A percentile compares a stretch with the other conserved stretches of the same genome.
Conservation (phyloP, 1,140 invertebrate genomes). For the Potamilus streckersoni region DNA sequence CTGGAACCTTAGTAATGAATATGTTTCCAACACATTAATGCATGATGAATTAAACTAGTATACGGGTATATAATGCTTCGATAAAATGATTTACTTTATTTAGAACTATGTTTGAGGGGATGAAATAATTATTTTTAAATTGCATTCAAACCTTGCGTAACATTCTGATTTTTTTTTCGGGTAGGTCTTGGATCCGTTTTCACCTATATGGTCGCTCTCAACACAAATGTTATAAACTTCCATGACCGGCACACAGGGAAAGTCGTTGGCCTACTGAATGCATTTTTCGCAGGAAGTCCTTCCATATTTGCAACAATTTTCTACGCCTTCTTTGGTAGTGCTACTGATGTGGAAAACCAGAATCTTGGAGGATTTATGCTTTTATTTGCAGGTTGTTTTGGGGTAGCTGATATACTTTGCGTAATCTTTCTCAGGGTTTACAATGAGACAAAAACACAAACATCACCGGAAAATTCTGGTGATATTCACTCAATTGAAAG, state of each 20-base stretch:
- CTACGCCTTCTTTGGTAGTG: constrained; percentile 9
- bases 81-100: not conserved
- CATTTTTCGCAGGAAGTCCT: constrained; percentile 37
- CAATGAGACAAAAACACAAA: not conserved
- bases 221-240: constrained; percentile 43
- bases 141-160: not conserved
- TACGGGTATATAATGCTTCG: not conserved
- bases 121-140: not conserved
- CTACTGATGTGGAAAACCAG: not conserved
- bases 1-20: too few relatives aligned
- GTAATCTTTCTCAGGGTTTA: constrained; percentile 33
- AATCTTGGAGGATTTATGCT: constrained; percentile 29
- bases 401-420: constrained; percentile 30
- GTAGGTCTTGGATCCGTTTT: constrained; percentile 40
- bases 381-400: constrained; percentile 34
- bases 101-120: not conserved
- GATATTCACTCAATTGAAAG: not conserved
- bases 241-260: constrained; percentile 34
- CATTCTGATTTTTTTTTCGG: constrained; percentile 3
- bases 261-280: constrained; percentile 39
- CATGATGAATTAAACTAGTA: too few relatives aligned
- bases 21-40: too few relatives aligned
- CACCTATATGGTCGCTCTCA: constrained; percentile 42
- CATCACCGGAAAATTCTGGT: not conserved
- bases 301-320: constrained; percentile 32